Conservation (phyloP, 2,888 invertebrate genomes). For the Drosophila kuntzei region DNA sequence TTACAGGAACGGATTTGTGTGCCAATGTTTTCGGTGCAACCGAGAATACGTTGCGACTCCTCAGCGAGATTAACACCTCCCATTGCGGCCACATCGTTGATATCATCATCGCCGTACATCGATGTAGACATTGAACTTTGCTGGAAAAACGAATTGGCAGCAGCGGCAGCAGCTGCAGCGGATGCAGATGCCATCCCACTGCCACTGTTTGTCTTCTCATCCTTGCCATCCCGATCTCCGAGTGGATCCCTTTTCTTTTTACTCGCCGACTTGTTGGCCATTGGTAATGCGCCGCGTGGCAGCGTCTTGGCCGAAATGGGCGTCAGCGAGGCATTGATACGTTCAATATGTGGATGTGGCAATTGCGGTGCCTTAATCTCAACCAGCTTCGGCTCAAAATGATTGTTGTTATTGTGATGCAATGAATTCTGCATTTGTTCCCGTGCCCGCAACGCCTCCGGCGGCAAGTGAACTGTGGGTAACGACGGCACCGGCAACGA, state of each 20-base stretch:
- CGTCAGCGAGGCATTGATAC: constrained; percentile 67
- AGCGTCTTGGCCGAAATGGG: constrained; percentile 71
- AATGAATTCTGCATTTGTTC: constrained; percentile 78
- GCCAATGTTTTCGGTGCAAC: constrained; percentile 95
- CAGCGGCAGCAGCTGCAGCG: constrained; percentile 75
- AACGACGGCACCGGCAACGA: constrained; percentile 81
- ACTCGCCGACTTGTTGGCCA: constrained; percentile 87
- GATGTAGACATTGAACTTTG: constrained; percentile 86
- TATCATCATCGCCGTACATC: constrained; percentile 94
- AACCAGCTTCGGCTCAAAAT: constrained; percentile 71
- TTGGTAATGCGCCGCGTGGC: constrained; percentile 85
- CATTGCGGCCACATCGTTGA: constrained; percentile 99
- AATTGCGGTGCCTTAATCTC: constrained; percentile 70
- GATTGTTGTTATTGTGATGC: constrained; percentile 77
- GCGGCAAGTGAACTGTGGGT: constrained; percentile 83
- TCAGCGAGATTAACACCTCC: constrained; percentile 99
- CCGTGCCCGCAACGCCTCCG: constrained; percentile 69
- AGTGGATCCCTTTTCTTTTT: constrained; percentile 93
- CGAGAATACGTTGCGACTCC: constrained; percentile 97
- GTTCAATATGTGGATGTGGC: constrained; percentile 53
- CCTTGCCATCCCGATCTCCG: constrained; percentile 81
- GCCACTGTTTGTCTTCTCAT: constrained; percentile 65
- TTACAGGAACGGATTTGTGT: constrained; percentile 96
- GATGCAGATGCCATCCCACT: constrained; percentile 34
- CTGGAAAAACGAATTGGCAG: constrained; percentile 86